Base-by-base conservation (phyloP, 2,113 vertebrate genomes). In the Centrocercus urophasianus region DNA sequence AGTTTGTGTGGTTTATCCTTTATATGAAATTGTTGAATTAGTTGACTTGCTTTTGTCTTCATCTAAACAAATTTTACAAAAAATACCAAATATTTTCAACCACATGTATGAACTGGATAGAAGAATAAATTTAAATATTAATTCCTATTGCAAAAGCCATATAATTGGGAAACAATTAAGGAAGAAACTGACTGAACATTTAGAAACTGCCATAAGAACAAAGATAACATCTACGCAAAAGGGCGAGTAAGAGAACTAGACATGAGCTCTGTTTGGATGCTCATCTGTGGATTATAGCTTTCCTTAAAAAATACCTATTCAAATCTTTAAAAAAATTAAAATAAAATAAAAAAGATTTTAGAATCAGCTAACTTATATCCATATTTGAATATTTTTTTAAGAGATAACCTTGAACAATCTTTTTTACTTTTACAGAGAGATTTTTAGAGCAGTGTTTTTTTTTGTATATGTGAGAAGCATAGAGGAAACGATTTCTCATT, bases 161-260 rank as follows among this genome's bases (percentile, higher is more conserved):
- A 28, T 30, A 40, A 10, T 21, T 75, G 15, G 82, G 13, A 59
- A 74, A 24, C 2, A 47, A 0, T 32, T 6, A 1, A 1, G 17
- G 9, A 5, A 57, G 25, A 69, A 61, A 8, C 5, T 56, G 27
- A 8, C 16, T 65, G 15, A 73, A n/a, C 0, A 4, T 36, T 88
- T 48, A 32, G 17, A 64, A 16, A 8, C 19, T 43, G 11, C 28
- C 30, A 12, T 30, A 32, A 43, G 25, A 43, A 2, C 1, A 63
- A 66, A 82, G 36, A 20, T 1, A 65, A 40, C 8, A 48, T 40
- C 1, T 7, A 22, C 13, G 13, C 1, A 48, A 32, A 83, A 63
- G 1, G 3, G 2, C 0, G 1, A 45, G 6, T 12, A 47, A 38
- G 10, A 8, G n/a, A 32, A 1, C 6, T 57, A 45, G 19, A 38